These are phyloP conservation scores for Dromiciops gliroides DNA, from an alignment of 2,113 vertebrate species.

Conservation along the genomic window DNA sequence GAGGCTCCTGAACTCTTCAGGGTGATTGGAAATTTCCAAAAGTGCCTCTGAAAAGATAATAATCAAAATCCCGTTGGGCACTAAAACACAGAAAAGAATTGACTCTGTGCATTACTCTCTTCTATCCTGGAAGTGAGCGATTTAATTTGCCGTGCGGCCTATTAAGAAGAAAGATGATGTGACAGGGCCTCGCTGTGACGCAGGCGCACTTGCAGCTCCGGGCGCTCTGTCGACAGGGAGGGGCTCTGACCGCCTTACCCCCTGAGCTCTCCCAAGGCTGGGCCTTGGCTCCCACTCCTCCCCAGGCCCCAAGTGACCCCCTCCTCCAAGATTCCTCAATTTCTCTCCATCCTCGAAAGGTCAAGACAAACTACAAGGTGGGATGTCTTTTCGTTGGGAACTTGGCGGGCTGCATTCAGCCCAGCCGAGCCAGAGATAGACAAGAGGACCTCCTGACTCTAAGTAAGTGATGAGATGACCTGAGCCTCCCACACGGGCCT, in stretches of 20 bases:
- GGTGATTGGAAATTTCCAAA: background rate
- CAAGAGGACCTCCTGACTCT: background rate
- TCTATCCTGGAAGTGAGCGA: background rate
- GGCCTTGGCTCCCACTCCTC: too few relatives aligned
- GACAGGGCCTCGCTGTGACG: background rate
- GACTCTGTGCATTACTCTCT: background rate
- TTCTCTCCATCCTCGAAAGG: background rate
- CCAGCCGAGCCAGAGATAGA: background rate
- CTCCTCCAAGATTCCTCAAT: background rate
- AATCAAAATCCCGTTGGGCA: background rate
- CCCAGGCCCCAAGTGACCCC: background rate
- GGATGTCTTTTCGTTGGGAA: background rate
- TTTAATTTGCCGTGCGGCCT: background rate
- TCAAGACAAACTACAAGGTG: background rate
- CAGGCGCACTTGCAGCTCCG: background rate
- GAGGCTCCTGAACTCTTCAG: background rate
- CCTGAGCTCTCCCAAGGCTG: background rate
- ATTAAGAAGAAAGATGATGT: background rate
- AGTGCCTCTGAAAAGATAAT: background rate
- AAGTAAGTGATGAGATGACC: too few relatives aligned
- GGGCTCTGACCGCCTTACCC: background rate
- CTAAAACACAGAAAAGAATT: background rate
- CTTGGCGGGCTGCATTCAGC: fast-evolving
- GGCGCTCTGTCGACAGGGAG: background rate
- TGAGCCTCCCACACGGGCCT: background rate